Base-by-base conservation (phyloP, 2,888 invertebrate genomes). In the Leptothorax acervorum region DNA sequence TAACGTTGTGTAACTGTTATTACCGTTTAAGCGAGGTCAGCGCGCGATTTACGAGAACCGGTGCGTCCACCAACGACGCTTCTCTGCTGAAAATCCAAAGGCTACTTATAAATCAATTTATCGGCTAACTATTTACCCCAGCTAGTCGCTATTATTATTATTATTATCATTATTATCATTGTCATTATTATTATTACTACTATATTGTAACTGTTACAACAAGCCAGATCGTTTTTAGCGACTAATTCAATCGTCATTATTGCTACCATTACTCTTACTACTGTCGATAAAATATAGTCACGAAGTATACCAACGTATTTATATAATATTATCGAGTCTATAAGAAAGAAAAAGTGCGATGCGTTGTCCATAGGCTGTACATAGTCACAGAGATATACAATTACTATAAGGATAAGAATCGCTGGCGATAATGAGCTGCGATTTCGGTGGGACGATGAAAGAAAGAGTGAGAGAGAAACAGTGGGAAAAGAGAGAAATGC, bases 301-400 rank as follows among this genome's bases (percentile, higher is more conserved):
- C 88, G 89, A 89, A 88, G 73, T 91, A 89, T 91, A 92, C 90
- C 83, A 87, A 87, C 82, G 85, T 85, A 81, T 84, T 88, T 90
- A 71, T 89, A 89, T 89, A 91, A 90, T 88, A 88, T 87, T 84
- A 88, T 82, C 84, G 88, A 91, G 84, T 82, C 85, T 85, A 78
- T 28, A 82, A 71, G 84, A 83, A 70, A 83, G 73, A 88, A 85
- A 75, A 75, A 84, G 83, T 84, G 87, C 86, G 84, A 85, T 62
- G 75, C 83, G 86, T 90, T 93, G 93, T 93, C 91, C 90, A 93
- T 93, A 93, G 88, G 82, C 86, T 93, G 92, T 93, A 93, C 81
- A 92, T 89, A 90, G 86, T 89, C 87, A 82, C 84, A 82, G 84
- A 79, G 73, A 81, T 83, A 87, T 88, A 86, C 83, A 83, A 87